A percentile compares a stretch with the other conserved stretches of the same genome.
Conservation (phyloP, 1,140 invertebrate species). For the Kradibia gibbosae region DNA sequence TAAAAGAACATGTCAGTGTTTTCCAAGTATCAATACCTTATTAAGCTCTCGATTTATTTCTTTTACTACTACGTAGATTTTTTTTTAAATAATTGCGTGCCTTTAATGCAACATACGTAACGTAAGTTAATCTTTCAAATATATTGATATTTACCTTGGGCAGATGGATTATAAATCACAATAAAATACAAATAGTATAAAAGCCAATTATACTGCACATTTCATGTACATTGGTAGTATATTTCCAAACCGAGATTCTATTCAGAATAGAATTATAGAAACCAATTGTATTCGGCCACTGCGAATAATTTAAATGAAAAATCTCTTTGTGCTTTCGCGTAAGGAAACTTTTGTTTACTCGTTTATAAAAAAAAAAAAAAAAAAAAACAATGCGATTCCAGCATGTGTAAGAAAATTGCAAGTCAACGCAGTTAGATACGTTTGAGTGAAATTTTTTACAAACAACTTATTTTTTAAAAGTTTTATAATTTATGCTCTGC, state of each 20-base stretch:
- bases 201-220: too few species aligned
- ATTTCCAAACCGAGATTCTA: background rate
- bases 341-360: background rate
- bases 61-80: too few species aligned
- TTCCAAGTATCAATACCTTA: background rate
- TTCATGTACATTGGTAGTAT: too few species aligned
- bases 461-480: conserved; percentile 5
- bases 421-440: too few species aligned
- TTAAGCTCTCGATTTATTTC: background rate
- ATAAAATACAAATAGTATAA: too few species aligned
- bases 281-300: background rate
- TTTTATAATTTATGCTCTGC: background rate
- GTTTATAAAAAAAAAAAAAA: background rate
- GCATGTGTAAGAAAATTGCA: too few species aligned
- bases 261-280: background rate
- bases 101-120: too few species aligned
- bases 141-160: too few species aligned
- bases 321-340: background rate
- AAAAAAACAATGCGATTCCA: background rate
- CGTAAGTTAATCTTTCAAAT: too few species aligned
- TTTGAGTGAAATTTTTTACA: too few species aligned
- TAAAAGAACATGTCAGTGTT: background rate
- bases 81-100: too few species aligned
- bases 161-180: too few species aligned
- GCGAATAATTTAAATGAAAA: background rate